Conservation (phyloP, 2,797 vertebrate species). For the Erethizon dorsatum region DNA sequence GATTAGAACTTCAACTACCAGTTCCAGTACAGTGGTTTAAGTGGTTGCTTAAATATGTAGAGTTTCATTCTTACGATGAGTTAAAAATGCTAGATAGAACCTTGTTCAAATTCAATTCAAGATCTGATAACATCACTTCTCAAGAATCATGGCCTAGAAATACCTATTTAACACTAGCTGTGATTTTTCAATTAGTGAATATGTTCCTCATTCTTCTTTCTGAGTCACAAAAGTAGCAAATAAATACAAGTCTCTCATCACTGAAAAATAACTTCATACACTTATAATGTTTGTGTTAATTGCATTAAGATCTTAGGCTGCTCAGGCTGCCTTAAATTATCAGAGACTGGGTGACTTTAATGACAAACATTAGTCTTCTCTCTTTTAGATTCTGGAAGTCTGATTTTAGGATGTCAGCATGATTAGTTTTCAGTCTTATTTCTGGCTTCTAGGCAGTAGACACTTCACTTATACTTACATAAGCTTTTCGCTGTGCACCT, state of each 20-base stretch:
- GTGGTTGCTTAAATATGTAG: neutral
- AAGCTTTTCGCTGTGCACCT: neutral
- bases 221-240: neutral
- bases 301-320: neutral
- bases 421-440: neutral
- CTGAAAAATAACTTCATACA: neutral
- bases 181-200: neutral
- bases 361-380: neutral
- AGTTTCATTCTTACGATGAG: neutral
- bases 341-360: neutral
- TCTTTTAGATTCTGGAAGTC: neutral
- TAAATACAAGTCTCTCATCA: neutral
- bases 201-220: neutral
- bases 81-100: neutral
- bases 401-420: neutral
- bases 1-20: conserved; percentile 7
- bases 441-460: fast-evolving
- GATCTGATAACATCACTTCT: neutral
- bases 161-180: neutral
- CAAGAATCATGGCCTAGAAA: neutral
- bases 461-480: neutral
- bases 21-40: conserved; percentile 14
- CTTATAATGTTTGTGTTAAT: neutral
- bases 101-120: neutral
- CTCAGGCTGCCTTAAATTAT: neutral